Conservation (phyloP, 1,140 invertebrate species). For the Rhynchophorus ferrugineus region DNA sequence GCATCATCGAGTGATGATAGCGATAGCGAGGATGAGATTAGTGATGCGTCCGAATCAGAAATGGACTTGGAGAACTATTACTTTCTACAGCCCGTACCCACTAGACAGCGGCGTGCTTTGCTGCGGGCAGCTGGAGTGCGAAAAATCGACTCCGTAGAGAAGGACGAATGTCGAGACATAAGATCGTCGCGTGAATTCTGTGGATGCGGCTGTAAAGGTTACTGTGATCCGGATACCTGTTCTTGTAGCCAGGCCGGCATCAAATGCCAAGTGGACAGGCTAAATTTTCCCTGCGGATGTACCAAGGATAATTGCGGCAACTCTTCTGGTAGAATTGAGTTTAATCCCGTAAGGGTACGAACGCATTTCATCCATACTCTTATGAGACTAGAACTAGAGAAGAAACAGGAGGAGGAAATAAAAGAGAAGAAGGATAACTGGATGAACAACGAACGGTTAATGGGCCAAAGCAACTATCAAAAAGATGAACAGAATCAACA, state of each 20-base stretch:
- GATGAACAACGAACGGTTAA: slow-evolving; percentile 37
- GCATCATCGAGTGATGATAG: slow-evolving; percentile 60
- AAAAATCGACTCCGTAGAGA: slow-evolving; percentile 89
- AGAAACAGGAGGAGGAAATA: slow-evolving; percentile 53
- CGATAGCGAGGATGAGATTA: slow-evolving; percentile 71
- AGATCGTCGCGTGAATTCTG: slow-evolving; percentile 87
- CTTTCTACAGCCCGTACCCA: slow-evolving; percentile 88
- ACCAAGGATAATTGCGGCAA: slow-evolving; percentile 91
- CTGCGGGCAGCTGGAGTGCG: slow-evolving; percentile 82
- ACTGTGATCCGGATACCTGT: slow-evolving; percentile 93
- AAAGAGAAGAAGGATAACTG: slow-evolving; percentile 41
- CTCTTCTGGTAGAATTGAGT: slow-evolving; percentile 86
- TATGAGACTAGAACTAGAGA: slow-evolving; percentile 88
- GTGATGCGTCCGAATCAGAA: slow-evolving; percentile 75
- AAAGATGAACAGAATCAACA: slow-evolving; percentile 15
- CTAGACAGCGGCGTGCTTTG: slow-evolving; percentile 78
- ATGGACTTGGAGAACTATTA: slow-evolving; percentile 88
- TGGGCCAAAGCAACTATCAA: slow-evolving; percentile 17
- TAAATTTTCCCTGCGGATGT: slow-evolving; percentile 95
- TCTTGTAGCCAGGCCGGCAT: slow-evolving; percentile 90
- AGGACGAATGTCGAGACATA: slow-evolving; percentile 90
- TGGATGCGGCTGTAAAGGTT: slow-evolving; percentile 89
- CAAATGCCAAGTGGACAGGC: slow-evolving; percentile 81
- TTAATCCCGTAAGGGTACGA: slow-evolving; percentile 89
- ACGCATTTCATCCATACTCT: slow-evolving; percentile 97